Evolutionary conservation across 2,888 invertebrate species (phyloP).

Genomic region (Colletes collaris): DNA sequence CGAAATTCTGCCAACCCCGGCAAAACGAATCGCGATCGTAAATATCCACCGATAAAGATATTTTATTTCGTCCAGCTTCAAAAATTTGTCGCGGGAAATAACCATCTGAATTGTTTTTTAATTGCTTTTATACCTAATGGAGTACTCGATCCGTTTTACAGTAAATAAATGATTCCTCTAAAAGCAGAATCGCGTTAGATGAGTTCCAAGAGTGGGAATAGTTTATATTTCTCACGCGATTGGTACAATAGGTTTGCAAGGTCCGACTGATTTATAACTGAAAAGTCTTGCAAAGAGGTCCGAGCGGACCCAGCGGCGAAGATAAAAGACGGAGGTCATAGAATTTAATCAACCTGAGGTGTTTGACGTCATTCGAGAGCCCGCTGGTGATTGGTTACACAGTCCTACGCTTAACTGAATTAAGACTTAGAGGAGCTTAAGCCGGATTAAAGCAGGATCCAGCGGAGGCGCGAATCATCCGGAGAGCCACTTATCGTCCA

Average conservation of each 20-base stretch:
- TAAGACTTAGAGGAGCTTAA: conserved; percentile 41
- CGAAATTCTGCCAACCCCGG: neutral
- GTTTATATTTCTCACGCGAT: too few relatives aligned
- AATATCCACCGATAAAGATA: too few relatives aligned
- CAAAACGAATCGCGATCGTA: neutral
- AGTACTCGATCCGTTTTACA: too few relatives aligned
- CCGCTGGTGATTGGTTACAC: conserved; percentile 15
- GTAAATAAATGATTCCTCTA: too few relatives aligned
- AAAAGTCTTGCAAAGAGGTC: neutral
- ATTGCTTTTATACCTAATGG: too few relatives aligned
- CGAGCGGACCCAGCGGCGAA: too few relatives aligned
- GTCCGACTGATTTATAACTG: neutral
- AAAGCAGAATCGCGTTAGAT: too few relatives aligned
- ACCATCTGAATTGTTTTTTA: too few relatives aligned
- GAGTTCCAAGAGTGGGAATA: too few relatives aligned
- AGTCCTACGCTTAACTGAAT: conserved; percentile 49
- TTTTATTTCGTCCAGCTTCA: too few relatives aligned
- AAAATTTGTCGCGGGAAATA: too few relatives aligned
- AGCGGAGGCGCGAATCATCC: conserved; percentile 28
- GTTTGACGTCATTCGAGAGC: conserved; percentile 18
- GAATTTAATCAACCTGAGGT: neutral
- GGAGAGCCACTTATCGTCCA: conserved; percentile 17
- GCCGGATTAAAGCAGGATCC: conserved; percentile 40
- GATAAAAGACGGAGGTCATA: neutral
- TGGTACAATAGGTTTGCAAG: too few relatives aligned